Percentiles rank a stretch among this genome's conserved stretches.
Evolutionary conservation across 2,888 invertebrate genomes (phyloP).

Genomic region (Aphidoletes aphidimyza): DNA sequence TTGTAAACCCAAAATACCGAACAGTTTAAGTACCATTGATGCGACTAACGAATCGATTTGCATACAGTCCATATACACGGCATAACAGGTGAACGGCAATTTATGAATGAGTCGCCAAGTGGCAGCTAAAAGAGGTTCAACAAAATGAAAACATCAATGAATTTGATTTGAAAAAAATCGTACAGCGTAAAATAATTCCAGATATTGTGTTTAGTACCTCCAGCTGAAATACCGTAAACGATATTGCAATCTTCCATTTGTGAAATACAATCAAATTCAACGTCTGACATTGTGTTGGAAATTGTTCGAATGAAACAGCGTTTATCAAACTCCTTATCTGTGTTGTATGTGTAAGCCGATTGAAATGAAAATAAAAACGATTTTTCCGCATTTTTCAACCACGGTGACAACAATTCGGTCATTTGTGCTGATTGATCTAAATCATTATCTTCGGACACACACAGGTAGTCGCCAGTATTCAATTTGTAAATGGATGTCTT

Average conservation of each 20-base stretch:
- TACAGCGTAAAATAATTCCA: not conserved
- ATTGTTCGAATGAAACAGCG: constrained; percentile 45
- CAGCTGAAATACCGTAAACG: not conserved
- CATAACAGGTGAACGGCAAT: not conserved
- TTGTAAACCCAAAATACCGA: constrained; percentile 5
- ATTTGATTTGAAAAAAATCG: not conserved
- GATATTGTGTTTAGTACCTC: not conserved
- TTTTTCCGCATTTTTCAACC: constrained; percentile 8
- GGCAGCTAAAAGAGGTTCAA: constrained; percentile 43
- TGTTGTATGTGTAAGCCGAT: constrained; percentile 41
- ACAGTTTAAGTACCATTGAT: not conserved
- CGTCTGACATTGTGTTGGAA: not conserved
- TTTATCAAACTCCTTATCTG: constrained; percentile 9
- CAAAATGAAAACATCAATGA: not conserved
- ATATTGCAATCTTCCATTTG: constrained; percentile 47
- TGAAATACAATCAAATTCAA: not conserved
- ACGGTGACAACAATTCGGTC: constrained; percentile 48
- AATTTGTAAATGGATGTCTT: constrained; percentile 36
- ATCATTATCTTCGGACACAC: constrained; percentile 54
- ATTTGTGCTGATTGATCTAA: constrained; percentile 47
- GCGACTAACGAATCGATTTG: not conserved
- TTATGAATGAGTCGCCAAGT: constrained; percentile 45
- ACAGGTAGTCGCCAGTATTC: not conserved
- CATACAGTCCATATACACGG: not conserved
- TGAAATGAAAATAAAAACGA: constrained; percentile 2